These are phyloP conservation scores for Chionoecetes opilio DNA, from an alignment of 1,140 invertebrate genomes.

Conservation along the genomic window DNA sequence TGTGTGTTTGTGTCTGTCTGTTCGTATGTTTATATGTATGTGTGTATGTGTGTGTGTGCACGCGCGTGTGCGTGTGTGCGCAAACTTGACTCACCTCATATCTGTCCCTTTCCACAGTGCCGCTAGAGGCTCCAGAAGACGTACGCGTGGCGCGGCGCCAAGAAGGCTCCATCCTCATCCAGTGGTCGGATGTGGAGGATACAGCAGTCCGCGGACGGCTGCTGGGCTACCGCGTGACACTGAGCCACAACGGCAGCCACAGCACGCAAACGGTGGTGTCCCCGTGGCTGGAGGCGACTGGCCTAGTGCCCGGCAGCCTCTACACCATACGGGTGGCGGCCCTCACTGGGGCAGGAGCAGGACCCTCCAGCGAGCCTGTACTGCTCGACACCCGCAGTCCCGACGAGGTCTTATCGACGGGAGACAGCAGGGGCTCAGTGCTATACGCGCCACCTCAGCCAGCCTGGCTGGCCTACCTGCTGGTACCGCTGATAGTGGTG, in stretches of 20 bases:
- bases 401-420: conserved; percentile 42
- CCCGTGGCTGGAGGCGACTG: conserved; percentile 76
- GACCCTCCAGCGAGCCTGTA: conserved; percentile 74
- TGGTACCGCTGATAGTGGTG: conserved; percentile 75
- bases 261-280: conserved; percentile 68
- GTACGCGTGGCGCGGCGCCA: conserved; percentile 63
- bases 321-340: conserved; percentile 79
- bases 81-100: background rate
- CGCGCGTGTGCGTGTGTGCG: conserved; percentile 33
- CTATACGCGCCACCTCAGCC: conserved; percentile 74
- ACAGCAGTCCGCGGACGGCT: conserved; percentile 68
- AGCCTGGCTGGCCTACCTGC: conserved; percentile 77
- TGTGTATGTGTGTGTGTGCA: conserved; percentile 38
- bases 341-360: conserved; percentile 73
- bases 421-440: conserved; percentile 48
- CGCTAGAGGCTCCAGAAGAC: conserved; percentile 64
- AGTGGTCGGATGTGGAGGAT: conserved; percentile 63
- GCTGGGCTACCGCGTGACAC: conserved; percentile 75
- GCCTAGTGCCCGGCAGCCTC: conserved; percentile 68
- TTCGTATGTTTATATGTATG: background rate
- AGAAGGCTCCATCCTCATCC: conserved; percentile 72
- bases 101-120: conserved; percentile 56
- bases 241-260: conserved; percentile 75
- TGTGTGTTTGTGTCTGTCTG: background rate
- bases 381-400: conserved; percentile 59